These are phyloP conservation scores for Lasiurus borealis DNA, from an alignment of 2,113 vertebrate genomes.

Conservation along the genomic window DNA sequence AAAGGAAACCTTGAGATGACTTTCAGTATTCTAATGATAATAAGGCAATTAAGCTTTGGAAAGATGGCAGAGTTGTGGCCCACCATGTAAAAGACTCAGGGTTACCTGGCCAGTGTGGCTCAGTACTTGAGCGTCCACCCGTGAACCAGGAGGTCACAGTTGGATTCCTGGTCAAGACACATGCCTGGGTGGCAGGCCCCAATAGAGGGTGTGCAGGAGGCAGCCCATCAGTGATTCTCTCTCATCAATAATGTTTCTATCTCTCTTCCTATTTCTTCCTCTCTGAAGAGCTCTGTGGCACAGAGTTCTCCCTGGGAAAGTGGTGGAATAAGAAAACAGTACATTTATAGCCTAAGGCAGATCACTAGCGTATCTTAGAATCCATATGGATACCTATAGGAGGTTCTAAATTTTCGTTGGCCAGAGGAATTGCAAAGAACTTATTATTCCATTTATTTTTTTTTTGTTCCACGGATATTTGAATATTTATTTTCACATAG, in stretches of 20 bases:
- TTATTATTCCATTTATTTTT: background rate
- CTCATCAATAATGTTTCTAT: too few species aligned
- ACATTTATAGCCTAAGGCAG: background rate
- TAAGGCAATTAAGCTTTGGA: background rate
- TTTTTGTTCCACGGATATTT: background rate
- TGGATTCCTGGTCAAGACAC: too few species aligned
- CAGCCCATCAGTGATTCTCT: too few species aligned
- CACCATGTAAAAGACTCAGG: background rate
- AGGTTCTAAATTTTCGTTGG: constrained; percentile 13
- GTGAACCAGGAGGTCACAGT: too few species aligned
- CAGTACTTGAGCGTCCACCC: too few species aligned
- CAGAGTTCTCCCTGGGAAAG: background rate
- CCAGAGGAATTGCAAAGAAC: background rate
- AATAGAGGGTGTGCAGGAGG: too few species aligned
- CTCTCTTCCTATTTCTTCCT: too few species aligned
- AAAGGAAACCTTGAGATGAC: background rate
- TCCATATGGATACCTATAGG: background rate
- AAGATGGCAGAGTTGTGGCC: background rate
- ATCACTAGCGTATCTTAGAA: background rate
- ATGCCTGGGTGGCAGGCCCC: too few species aligned
- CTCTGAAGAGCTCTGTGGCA: background rate
- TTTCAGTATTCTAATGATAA: constrained; percentile 21
- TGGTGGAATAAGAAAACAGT: background rate
- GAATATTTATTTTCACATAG: background rate
- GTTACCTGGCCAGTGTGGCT: too few species aligned